A percentile compares a stretch with the other conserved stretches of the same genome.
Conservation (phyloP, 92 coral and sea anemone genomes). For the Montipora capitata region DNA sequence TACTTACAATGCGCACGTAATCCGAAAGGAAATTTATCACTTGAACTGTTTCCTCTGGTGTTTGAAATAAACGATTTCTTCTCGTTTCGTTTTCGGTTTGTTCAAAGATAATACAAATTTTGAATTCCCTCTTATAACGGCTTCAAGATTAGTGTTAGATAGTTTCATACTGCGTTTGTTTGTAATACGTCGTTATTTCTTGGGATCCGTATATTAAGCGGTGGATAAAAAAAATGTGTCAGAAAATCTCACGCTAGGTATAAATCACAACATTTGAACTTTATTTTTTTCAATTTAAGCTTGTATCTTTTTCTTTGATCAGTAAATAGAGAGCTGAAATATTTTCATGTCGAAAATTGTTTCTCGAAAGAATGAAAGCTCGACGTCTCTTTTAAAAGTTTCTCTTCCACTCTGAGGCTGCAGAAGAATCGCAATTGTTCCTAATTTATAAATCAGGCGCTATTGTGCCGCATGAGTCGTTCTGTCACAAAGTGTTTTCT, state of each 20-base stretch:
- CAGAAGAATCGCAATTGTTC: too few relatives aligned
- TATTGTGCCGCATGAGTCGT: too few relatives aligned
- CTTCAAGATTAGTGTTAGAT: constrained; percentile 5
- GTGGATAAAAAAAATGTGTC: too few relatives aligned
- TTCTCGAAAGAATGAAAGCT: too few relatives aligned
- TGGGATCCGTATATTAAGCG: background rate
- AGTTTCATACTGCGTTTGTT: constrained; percentile 24
- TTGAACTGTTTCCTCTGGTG: background rate
- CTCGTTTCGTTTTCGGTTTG: constrained; percentile 6
- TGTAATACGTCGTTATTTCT: constrained; percentile 6
- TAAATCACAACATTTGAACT: background rate
- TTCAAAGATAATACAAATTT: background rate
- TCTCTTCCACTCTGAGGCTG: too few relatives aligned
- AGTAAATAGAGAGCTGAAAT: background rate
- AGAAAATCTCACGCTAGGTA: background rate
- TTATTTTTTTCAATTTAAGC: background rate
- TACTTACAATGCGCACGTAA: constrained; percentile 4
- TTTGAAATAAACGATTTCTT: background rate
- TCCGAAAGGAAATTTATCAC: background rate
- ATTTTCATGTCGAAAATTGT: too few relatives aligned
- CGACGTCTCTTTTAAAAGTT: too few relatives aligned
- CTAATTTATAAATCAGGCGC: too few relatives aligned
- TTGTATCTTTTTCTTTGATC: background rate
- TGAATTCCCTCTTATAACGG: background rate
- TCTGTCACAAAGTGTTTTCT: too few relatives aligned